phyloP scores from a whole-genome alignment of 2,113 vertebrate species.

The Poecile atricapillus region DNA sequence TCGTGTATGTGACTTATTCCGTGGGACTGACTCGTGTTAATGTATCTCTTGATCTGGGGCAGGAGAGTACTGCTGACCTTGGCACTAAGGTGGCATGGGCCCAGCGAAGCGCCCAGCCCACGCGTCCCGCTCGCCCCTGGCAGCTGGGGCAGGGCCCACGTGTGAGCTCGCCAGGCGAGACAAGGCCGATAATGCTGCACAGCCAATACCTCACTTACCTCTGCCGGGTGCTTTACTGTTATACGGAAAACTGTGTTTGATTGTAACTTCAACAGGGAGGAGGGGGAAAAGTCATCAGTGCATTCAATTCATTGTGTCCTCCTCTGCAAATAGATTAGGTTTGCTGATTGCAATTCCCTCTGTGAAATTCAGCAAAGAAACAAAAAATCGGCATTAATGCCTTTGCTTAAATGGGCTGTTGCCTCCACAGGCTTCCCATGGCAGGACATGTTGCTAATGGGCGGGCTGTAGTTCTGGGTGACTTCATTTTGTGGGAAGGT shows the following conservation, averaged over 20 bases:
- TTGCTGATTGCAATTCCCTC: constrained; percentile 43
- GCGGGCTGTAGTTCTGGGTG: neutral
- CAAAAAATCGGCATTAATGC: constrained; percentile 38
- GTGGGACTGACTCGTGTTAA: constrained; percentile 82
- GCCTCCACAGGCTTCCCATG: constrained; percentile 28
- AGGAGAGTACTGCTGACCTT: constrained; percentile 72
- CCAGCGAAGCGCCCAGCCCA: neutral
- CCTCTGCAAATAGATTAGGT: constrained; percentile 49
- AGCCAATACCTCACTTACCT: constrained; percentile 72
- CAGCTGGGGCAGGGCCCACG: neutral
- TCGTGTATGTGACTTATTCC: constrained; percentile 77
- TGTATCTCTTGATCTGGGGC: constrained; percentile 79
- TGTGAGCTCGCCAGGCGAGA: neutral
- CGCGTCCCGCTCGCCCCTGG: neutral
- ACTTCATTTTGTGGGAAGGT: constrained; percentile 52
- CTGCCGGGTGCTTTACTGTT: constrained; percentile 62
- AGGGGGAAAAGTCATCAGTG: neutral
- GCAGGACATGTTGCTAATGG: neutral
- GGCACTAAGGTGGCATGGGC: constrained; percentile 73
- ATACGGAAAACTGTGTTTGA: constrained; percentile 57
- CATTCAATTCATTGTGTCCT: constrained; percentile 40
- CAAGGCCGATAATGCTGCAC: constrained; percentile 51
- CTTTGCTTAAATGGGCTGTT: constrained; percentile 53
- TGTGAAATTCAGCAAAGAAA: constrained; percentile 36
- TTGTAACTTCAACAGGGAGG: constrained; percentile 41